Evolutionary conservation across 2,113 vertebrate genomes (phyloP), one percentile per base, ranked within the genome.

Genomic region (Vireo altiloquus): DNA sequence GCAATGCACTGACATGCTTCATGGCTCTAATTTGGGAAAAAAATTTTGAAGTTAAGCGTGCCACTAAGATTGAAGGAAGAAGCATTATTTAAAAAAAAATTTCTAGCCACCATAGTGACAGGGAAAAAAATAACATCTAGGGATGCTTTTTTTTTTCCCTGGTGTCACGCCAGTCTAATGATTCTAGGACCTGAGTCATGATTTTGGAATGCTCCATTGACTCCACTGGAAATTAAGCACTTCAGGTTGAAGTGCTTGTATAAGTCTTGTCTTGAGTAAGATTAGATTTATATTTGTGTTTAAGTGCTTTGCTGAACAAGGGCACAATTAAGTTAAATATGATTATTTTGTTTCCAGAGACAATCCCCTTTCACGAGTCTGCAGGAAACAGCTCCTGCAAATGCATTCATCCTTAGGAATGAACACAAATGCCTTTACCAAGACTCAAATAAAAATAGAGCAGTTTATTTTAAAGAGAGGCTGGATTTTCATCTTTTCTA

Each of bases 171-270:
- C 64, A 87, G 64, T 42, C 59, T 93, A 78, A 94, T 83, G 94
- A 92, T 84, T 95, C 56, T 78, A 35, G 63, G 87, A 74, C 91
- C 94, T 95, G 93, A 92, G 89, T 96, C 94, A 95, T 94, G 91
- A 82, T 97, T 95, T 94, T 95, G 92, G 95, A 96, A 96, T 93
- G 95, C 90, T 94, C 80, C 90, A 89, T 94, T 95, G 92, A 96
- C 83, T 96, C 92, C 37, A 30, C 6, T 95, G 90, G 77, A 96
- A 96, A 92, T 96, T 69, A 94, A 89, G 90, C 86, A 94, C 92
- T 95, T 94, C 90, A 95, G 82, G 92, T 87, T 94, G 88, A 96
- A 96, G 94, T 94, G 80, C 90, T 90, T 92, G 65, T 93, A 1
- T 93, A 89, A 96, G 90, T 94, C 88, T 93, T 93, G 85, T 90